Evolutionary conservation across 2,113 vertebrate genomes (phyloP).

Genomic region (Malurus cyaneus): DNA sequence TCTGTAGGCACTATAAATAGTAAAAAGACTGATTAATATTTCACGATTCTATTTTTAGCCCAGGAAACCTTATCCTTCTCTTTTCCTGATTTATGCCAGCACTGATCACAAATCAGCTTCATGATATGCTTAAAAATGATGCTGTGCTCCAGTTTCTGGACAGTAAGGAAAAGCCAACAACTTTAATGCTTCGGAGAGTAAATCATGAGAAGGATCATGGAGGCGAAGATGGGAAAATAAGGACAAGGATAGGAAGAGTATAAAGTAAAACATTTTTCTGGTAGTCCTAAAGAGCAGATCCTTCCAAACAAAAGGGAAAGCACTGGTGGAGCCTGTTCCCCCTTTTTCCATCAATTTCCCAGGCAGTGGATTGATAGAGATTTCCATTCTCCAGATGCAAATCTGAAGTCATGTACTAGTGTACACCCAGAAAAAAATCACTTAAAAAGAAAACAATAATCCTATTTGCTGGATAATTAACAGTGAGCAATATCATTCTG

Average conservation of each 20-base stretch:
- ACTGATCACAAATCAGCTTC: not conserved
- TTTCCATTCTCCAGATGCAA: not conserved
- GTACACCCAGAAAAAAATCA: not conserved
- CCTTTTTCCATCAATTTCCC: not conserved
- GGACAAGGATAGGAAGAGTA: not conserved
- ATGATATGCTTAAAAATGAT: not conserved
- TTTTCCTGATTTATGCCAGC: not conserved
- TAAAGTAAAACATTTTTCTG: not conserved
- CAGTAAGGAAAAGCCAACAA: not conserved
- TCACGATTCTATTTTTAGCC: conserved; percentile 7
- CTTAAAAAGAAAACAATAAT: conserved; percentile 47
- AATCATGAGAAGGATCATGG: not conserved
- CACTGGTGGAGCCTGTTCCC: not conserved
- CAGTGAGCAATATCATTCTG: not conserved
- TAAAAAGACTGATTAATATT: not conserved
- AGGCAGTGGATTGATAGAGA: not conserved
- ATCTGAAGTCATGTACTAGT: not conserved
- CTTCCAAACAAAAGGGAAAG: not conserved
- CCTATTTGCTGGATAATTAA: conserved; percentile 42
- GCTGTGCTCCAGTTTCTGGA: not conserved
- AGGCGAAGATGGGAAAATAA: not conserved
- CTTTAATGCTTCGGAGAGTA: not conserved
- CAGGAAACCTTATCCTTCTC: not conserved
- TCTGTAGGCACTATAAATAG: not conserved
- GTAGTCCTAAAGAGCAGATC: not conserved